These are phyloP conservation scores for Accipiter cooperii DNA, from an alignment of 2,113 vertebrate genomes.

Conservation along the genomic window DNA sequence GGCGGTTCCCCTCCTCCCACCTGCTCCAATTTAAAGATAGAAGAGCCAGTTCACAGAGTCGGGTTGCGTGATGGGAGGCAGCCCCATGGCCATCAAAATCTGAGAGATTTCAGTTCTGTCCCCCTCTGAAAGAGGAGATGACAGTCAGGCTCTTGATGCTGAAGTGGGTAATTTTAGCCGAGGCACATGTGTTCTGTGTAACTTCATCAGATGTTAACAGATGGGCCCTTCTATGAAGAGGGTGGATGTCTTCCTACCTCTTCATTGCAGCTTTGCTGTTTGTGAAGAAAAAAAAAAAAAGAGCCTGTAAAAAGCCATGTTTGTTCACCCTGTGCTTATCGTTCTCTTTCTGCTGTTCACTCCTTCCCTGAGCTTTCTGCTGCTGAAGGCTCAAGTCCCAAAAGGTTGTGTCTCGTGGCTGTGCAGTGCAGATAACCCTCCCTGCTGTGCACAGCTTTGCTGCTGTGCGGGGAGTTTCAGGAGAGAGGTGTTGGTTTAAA, in stretches of 20 bases:
- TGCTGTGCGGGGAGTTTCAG: not conserved
- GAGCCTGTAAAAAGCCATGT: not conserved
- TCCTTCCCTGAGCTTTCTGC: not conserved
- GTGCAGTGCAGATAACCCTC: not conserved
- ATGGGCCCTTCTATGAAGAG: constrained; percentile 26
- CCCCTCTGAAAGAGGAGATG: constrained; percentile 8
- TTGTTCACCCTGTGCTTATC: not conserved
- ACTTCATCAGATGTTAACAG: constrained; percentile 62
- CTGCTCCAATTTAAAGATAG: not conserved
- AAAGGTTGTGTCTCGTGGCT: not conserved
- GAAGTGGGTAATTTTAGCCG: constrained; percentile 34
- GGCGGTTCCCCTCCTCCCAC: not conserved
- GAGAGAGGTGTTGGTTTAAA: not conserved
- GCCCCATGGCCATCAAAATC: not conserved
- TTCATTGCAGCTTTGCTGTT: not conserved
- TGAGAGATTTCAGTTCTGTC: constrained; percentile 16
- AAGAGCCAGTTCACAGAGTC: not conserved
- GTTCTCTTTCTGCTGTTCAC: not conserved
- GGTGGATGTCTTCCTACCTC: constrained; percentile 51
- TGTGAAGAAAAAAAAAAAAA: not conserved
- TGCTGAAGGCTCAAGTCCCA: not conserved
- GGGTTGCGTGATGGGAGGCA: not conserved
- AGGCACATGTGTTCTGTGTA: constrained; percentile 25
- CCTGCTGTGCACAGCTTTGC: not conserved
- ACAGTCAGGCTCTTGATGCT: not conserved